These are phyloP conservation scores for Calypte anna DNA, from an alignment of 2,113 vertebrate species.

Conservation along the genomic window DNA sequence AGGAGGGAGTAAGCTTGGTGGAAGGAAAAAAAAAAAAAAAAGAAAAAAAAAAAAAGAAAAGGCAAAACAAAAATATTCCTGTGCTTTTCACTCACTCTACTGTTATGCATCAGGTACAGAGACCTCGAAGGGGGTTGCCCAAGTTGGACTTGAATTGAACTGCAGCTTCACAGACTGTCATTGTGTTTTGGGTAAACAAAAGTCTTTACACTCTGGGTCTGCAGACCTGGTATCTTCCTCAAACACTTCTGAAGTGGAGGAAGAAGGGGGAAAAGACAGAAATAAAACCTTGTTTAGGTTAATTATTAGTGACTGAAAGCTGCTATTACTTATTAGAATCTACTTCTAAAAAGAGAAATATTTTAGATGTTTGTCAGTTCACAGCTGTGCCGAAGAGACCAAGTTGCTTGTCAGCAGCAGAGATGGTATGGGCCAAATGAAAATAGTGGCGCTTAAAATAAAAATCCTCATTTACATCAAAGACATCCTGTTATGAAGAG, in stretches of 20 bases:
- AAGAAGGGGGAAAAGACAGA: neutral
- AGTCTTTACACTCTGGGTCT: neutral
- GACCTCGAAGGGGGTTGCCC: neutral
- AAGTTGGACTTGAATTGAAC: neutral
- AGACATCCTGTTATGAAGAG: constrained; percentile 67
- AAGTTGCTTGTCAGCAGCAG: neutral
- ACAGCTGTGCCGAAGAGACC: constrained; percentile 15
- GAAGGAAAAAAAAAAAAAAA: too few species aligned
- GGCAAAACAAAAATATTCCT: neutral
- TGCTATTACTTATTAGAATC: neutral
- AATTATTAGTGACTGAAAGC: constrained; percentile 20
- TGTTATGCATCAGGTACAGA: neutral
- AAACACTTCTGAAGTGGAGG: neutral
- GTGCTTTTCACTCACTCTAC: neutral
- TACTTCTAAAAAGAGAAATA: neutral
- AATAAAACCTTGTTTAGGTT: neutral
- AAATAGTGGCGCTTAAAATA: constrained; percentile 68
- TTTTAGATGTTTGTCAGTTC: neutral
- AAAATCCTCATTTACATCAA: constrained; percentile 71
- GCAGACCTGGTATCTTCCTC: neutral
- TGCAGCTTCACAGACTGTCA: neutral
- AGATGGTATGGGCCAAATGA: constrained; percentile 12
- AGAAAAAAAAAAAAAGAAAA: too few species aligned
- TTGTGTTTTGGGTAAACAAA: neutral
- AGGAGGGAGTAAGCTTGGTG: neutral